Evolutionary conservation across 2,113 vertebrate species (phyloP), one percentile per base, ranked within the genome.

Genomic region (Scomber japonicus): DNA sequence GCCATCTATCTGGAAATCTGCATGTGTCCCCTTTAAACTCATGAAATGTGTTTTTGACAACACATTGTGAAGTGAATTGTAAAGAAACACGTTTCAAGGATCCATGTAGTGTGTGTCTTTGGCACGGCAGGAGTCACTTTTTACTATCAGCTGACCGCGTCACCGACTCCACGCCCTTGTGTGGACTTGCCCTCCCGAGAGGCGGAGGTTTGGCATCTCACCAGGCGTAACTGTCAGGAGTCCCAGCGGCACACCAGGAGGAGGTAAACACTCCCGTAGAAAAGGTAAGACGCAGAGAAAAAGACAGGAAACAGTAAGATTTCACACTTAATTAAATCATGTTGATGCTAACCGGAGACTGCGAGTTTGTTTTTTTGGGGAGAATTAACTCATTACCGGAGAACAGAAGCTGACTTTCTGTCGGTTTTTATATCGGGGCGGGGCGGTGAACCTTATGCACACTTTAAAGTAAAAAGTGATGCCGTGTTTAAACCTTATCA

Each of bases 111-210:
- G n/a, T 1, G 24, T 3, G 3, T 15, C 10, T 14, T 13, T 27
- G 54, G 35, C 6, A 40, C 8, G 35, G 35, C 35, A 14, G 7
- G 5, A 27, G 1, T 19, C 11, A 2, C 5, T 5, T 13, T 27
- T 27, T 3, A 8, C n/a, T 48, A 57, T 30, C 60, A 62, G 64
- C 17, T 53, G 66, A 71, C 10, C 2, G 12, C 17, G 21, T 59
- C 53, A 57, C 16, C 45, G 66, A n/a, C 40, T 21, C 45, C 14
- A 7, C 14, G 11, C n/a, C 17, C 11, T 27, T 57, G 7, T 46
- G 54, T 0, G 35, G 15, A 1, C 31, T 75, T 69, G 75, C 81
- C 16, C 62, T 67, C 40, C 16, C n/a, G 49, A 15, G 31, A 27
- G 24, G 24, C 24, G 24, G 66, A 19, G 40, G 57, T 6, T 69